A percentile compares a stretch with the other conserved stretches of the same genome.
Conservation (phyloP, 2,888 invertebrate species). For the Rhyacophila evoluta region DNA sequence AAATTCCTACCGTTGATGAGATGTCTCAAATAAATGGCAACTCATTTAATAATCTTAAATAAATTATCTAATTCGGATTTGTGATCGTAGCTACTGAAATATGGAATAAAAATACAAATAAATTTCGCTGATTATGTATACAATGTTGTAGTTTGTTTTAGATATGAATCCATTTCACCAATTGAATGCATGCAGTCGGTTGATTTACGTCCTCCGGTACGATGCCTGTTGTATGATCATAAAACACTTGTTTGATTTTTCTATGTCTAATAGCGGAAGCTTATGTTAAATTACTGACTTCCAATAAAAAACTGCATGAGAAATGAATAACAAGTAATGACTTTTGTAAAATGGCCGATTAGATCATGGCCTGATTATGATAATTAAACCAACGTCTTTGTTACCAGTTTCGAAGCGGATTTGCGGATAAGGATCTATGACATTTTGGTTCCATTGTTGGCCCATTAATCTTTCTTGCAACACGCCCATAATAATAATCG, state of each 20-base stretch:
- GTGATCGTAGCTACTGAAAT: no score
- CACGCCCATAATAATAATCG: background rate
- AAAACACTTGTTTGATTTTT: background rate
- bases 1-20: no score
- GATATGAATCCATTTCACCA: no score
- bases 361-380: background rate
- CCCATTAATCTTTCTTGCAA: background rate
- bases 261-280: background rate
- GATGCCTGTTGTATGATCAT: background rate
- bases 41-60: no score
- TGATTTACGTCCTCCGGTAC: background rate
- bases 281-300: background rate
- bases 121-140: no score
- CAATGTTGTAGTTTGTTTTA: no score
- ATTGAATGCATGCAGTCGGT: no score
- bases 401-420: background rate
- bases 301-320: background rate
- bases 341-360: background rate
- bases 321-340: background rate
- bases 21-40: no score
- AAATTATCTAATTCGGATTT: no score
- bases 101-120: no score
- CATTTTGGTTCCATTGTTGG: background rate
- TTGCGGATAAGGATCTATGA: conserved; percentile 5
- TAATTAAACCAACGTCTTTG: background rate